These are phyloP conservation scores for Microctenopoma steveboyesi DNA, from an alignment of 2,797 vertebrate species.

Conservation along the genomic window DNA sequence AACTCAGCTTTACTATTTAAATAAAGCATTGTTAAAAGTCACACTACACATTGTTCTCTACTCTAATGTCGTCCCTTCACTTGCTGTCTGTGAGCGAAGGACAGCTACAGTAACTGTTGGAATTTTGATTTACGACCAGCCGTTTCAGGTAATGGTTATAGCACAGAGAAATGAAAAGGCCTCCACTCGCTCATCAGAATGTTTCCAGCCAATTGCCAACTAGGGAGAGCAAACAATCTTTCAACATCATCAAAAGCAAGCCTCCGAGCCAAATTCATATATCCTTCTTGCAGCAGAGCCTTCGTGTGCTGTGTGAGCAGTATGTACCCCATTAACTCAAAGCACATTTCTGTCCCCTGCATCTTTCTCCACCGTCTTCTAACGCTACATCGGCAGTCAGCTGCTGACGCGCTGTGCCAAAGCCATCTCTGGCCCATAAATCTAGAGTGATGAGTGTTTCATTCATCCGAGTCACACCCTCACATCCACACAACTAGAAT, in stretches of 20 bases:
- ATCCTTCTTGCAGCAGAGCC: slow-evolving; percentile 39
- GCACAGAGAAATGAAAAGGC: slow-evolving; percentile 53
- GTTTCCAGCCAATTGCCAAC: slow-evolving; percentile 56
- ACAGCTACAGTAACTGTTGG: slow-evolving; percentile 2
- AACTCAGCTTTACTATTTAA: neutral
- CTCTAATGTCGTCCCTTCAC: slow-evolving; percentile 10
- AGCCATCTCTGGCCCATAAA: slow-evolving; percentile 63
- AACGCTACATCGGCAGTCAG: slow-evolving; percentile 32
- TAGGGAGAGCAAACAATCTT: slow-evolving; percentile 46
- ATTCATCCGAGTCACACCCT: slow-evolving; percentile 54
- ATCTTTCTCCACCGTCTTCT: slow-evolving; percentile 31
- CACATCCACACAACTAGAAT: slow-evolving; percentile 37
- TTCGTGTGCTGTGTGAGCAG: slow-evolving; percentile 42
- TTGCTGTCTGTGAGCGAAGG: slow-evolving; percentile 10
- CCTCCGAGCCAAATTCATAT: slow-evolving; percentile 48
- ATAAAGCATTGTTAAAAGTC: neutral
- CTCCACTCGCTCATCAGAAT: slow-evolving; percentile 48
- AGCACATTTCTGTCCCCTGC: slow-evolving; percentile 54
- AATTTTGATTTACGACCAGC: slow-evolving; percentile 55
- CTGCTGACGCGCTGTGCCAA: slow-evolving; percentile 17
- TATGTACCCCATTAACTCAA: slow-evolving; percentile 64
- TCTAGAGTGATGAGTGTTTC: slow-evolving; percentile 58
- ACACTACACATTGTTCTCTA: slow-evolving; percentile 16
- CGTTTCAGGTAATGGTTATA: slow-evolving; percentile 49
- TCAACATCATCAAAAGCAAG: slow-evolving; percentile 56